Evolutionary conservation across 2,888 invertebrate species (phyloP).

Genomic region (Acronicta alni): DNA sequence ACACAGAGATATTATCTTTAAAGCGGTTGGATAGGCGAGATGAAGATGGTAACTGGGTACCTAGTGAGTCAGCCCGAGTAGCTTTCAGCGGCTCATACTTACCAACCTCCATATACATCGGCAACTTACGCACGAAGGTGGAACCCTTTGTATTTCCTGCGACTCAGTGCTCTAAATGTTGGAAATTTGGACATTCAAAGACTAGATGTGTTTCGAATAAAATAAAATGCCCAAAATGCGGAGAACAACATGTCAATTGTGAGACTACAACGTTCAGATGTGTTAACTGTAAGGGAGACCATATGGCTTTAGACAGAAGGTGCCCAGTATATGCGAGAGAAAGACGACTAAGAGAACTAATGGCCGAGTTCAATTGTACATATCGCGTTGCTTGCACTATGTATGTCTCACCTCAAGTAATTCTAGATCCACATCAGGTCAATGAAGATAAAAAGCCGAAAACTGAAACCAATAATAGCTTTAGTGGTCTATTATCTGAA

Average conservation of each 20-base stretch:
- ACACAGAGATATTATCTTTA: conserved; percentile 7
- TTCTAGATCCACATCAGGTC: too few relatives aligned
- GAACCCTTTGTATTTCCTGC: conserved; percentile 7
- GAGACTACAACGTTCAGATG: background rate
- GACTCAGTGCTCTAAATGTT: background rate
- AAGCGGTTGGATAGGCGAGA: conserved; percentile 16
- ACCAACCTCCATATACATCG: conserved; percentile 11
- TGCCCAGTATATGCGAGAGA: background rate
- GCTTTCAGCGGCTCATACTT: conserved; percentile 21
- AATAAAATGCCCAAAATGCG: background rate
- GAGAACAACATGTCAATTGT: background rate
- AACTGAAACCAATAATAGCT: background rate
- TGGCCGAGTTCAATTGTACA: background rate
- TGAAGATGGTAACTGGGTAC: conserved; percentile 6
- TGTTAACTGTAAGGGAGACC: too few relatives aligned
- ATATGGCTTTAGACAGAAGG: too few relatives aligned
- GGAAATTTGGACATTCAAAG: background rate
- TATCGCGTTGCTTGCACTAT: background rate
- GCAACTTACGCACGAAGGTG: conserved; percentile 16
- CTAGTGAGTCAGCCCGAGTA: conserved; percentile 16
- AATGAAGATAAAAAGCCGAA: background rate
- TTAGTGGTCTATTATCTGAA: background rate
- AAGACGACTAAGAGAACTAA: background rate
- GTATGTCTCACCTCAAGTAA: background rate
- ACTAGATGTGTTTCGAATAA: background rate